Evolutionary conservation across 2,113 vertebrate species (phyloP).

Genomic region (Oxyura jamaicensis): DNA sequence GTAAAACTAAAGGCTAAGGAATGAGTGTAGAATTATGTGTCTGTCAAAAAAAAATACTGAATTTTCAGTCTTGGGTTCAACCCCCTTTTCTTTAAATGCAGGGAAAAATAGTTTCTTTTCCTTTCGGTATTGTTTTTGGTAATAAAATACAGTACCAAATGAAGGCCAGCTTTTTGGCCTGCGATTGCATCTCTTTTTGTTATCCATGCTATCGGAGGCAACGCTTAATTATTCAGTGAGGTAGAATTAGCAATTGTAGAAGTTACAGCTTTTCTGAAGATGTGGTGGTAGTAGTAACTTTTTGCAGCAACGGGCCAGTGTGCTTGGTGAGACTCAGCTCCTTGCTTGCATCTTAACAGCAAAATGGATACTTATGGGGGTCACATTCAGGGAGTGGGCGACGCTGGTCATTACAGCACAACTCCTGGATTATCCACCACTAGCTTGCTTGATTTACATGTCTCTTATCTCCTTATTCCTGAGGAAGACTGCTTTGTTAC

Average conservation of each 20-base stretch:
- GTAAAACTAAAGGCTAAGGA: not conserved
- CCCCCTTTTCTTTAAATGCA: not conserved
- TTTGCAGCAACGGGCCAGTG: not conserved
- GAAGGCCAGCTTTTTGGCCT: not conserved
- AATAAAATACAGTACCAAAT: not conserved
- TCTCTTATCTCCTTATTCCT: not conserved
- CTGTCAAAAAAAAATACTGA: not conserved
- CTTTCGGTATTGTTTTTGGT: not conserved
- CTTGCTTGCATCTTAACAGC: accelerated
- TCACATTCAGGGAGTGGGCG: not conserved
- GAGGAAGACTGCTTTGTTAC: not conserved
- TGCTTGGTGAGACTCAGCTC: not conserved
- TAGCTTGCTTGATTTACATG: not conserved
- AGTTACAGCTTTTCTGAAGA: not conserved
- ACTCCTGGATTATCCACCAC: not conserved
- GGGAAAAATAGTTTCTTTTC: not conserved
- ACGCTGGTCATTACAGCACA: not conserved
- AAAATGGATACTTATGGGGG: not conserved
- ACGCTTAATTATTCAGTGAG: too few relatives aligned
- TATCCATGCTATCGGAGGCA: not conserved
- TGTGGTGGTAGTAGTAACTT: not conserved
- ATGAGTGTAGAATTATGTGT: not conserved
- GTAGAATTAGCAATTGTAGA: not conserved
- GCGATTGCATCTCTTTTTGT: not conserved
- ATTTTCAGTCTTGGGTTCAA: not conserved